Percentiles rank a stretch among this genome's conserved stretches.
Conservation (phyloP, 2,113 vertebrate species). For the Passer domesticus region DNA sequence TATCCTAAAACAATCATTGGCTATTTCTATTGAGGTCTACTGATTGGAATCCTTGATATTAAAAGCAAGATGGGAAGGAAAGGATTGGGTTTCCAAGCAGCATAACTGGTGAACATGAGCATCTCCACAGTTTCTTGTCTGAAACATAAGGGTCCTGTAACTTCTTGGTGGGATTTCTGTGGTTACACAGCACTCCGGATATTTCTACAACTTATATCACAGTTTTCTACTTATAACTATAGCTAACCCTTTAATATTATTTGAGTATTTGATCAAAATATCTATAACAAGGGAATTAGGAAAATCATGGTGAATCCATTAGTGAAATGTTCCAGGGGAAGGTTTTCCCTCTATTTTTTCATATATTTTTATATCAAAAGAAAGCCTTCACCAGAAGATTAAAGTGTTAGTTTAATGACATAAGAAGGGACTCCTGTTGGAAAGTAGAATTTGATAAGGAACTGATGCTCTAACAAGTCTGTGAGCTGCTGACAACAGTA, state of each 20-base stretch:
- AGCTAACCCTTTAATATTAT: not conserved
- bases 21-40: not conserved
- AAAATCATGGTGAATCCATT: not conserved
- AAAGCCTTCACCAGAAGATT: not conserved
- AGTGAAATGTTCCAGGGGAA: not conserved
- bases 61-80: not conserved
- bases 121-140: not conserved
- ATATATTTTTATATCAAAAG: not conserved
- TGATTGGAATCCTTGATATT: not conserved
- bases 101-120: rapidly evolving
- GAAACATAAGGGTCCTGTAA: not conserved
- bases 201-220: not conserved
- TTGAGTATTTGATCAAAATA: not conserved
- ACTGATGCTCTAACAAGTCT: not conserved
- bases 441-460: not conserved
- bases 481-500: not conserved
- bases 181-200: not conserved
- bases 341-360: not conserved
- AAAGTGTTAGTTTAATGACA: not conserved
- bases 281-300: not conserved
- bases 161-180: not conserved
- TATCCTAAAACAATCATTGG: not conserved
- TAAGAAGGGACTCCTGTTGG: not conserved
- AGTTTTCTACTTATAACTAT: not conserved
- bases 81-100: not conserved